Evolutionary conservation across 2,888 invertebrate genomes (phyloP).

Genomic region (Parelbella ahira): DNA sequence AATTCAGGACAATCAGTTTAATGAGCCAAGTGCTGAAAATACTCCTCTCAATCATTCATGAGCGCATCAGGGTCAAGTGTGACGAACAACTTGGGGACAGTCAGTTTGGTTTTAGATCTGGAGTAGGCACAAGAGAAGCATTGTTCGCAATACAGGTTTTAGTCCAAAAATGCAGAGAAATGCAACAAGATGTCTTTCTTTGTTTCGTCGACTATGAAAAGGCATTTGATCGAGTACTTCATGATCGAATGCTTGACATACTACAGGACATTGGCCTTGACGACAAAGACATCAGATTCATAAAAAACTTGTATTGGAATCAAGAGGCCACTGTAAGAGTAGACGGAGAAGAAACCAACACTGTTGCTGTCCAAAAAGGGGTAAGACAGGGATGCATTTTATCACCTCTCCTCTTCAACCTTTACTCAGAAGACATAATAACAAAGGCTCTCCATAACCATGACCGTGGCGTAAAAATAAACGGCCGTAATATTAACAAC

Average conservation of each 20-base stretch:
- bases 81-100: conserved; percentile 23
- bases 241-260: conserved; percentile 2
- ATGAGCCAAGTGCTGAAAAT: conserved; percentile 28
- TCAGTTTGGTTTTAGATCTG: conserved; percentile 27
- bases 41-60: conserved; percentile 22
- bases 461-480: conserved; percentile 4
- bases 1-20: conserved; percentile 26
- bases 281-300: conserved; percentile 22
- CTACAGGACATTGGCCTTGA: conserved; percentile 21
- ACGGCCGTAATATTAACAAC: conserved; percentile 1
- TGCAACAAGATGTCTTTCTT: conserved; percentile 26
- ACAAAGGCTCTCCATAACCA: conserved; percentile 2
- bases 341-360: conserved; percentile 3
- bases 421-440: conserved; percentile 18
- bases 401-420: conserved; percentile 20
- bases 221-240: conserved; percentile 22
- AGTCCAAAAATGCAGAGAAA: conserved; percentile 28
- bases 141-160: conserved; percentile 27
- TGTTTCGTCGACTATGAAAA: conserved; percentile 29
- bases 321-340: conserved; percentile 9
- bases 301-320: conserved; percentile 22
- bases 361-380: conserved; percentile 2
- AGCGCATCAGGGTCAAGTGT: conserved; percentile 16
- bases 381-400: conserved; percentile 25
- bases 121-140: conserved; percentile 27